Evolutionary conservation across 2,797 vertebrate species (phyloP).

Genomic region (Myiotriccus ornatus): DNA sequence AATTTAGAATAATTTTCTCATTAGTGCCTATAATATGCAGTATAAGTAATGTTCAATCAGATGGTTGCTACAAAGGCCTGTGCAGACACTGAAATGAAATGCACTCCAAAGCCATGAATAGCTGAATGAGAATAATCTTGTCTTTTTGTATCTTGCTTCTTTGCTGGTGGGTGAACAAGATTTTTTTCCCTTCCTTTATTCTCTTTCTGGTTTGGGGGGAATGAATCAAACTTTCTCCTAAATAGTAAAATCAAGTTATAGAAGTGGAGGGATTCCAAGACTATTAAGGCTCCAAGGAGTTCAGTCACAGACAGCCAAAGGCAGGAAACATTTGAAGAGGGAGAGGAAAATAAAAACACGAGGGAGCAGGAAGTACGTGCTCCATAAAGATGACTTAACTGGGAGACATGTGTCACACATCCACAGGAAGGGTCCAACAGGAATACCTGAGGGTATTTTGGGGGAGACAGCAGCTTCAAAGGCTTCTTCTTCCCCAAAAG

Average conservation of each 20-base stretch:
- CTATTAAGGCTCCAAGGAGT: background rate
- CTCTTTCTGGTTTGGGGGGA: background rate
- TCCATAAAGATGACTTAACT: slow-evolving; percentile 18
- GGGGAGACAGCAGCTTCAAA: background rate
- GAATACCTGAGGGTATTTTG: background rate
- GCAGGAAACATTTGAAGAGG: slow-evolving; percentile 28
- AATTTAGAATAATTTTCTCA: slow-evolving; percentile 81
- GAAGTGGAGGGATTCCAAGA: slow-evolving; percentile 24
- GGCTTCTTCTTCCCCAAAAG: background rate
- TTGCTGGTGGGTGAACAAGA: background rate
- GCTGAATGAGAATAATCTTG: slow-evolving; percentile 10
- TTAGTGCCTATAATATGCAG: slow-evolving; percentile 71
- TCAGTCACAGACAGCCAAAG: slow-evolving; percentile 5
- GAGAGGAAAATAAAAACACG: background rate
- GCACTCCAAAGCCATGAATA: slow-evolving; percentile 5
- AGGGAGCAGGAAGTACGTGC: slow-evolving; percentile 3
- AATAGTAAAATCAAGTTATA: slow-evolving; percentile 37
- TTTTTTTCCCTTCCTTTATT: rapidly evolving
- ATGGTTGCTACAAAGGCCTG: slow-evolving; percentile 55
- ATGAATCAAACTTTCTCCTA: slow-evolving; percentile 10
- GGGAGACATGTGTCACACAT: background rate
- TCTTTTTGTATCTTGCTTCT: background rate
- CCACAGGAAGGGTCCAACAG: background rate
- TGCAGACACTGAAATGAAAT: slow-evolving; percentile 31
- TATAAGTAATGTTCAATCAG: slow-evolving; percentile 71